Evolutionary conservation across 2,113 vertebrate species (phyloP).

Genomic region (Heptranchias perlo): DNA sequence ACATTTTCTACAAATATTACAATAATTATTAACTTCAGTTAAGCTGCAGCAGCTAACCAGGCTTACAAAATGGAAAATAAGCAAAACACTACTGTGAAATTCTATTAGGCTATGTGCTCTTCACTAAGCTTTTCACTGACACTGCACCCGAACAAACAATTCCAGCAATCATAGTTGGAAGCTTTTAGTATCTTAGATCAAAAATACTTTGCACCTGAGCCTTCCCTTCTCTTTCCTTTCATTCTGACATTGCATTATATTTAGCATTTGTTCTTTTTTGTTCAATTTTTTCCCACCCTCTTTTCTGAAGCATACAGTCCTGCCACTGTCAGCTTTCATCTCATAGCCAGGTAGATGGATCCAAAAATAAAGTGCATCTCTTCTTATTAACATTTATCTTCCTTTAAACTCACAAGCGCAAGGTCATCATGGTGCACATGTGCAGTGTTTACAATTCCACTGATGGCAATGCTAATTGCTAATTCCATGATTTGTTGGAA

Average conservation of each 20-base stretch:
- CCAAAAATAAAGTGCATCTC: not conserved
- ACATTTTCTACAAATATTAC: constrained; percentile 21
- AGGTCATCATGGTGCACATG: not conserved
- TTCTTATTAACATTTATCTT: not conserved
- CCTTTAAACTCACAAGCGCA: not conserved
- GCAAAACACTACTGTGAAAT: not conserved
- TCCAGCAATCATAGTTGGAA: not conserved
- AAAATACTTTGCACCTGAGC: not conserved
- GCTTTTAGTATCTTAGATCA: not conserved
- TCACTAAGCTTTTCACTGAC: not conserved
- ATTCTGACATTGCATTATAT: not conserved
- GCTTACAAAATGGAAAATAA: not conserved
- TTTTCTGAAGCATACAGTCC: not conserved
- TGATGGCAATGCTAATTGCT: not conserved
- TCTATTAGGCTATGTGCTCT: not conserved
- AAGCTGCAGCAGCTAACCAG: not conserved
- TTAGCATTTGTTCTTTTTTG: not conserved
- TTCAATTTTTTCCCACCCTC: not conserved
- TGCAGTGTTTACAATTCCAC: not conserved
- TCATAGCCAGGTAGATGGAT: not conserved
- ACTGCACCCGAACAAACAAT: not conserved
- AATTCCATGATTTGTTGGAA: not conserved
- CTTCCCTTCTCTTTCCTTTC: not conserved
- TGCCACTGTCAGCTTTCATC: not conserved
- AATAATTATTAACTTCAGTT: constrained; percentile 9